Evolutionary conservation across 2,797 vertebrate genomes (phyloP).

Genomic region (Phoebastria nigripes): DNA sequence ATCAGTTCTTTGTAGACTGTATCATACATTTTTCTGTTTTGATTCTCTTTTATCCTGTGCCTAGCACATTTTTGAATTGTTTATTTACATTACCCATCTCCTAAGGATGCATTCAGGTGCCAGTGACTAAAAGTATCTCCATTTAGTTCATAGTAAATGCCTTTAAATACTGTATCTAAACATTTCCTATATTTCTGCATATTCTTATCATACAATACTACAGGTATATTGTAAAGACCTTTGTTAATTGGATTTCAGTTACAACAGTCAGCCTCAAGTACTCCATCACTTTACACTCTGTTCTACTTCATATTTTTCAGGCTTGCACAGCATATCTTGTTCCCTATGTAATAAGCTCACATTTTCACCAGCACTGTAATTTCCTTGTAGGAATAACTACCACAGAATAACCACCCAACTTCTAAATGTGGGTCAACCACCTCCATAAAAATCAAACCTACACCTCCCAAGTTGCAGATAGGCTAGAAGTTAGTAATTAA

Average conservation of each 20-base stretch:
- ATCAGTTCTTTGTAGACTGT: background rate
- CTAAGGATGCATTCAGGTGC: background rate
- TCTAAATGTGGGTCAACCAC: background rate
- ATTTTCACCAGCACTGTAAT: background rate
- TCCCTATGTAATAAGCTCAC: background rate
- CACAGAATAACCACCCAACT: background rate
- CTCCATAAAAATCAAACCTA: background rate
- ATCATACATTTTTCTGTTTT: background rate
- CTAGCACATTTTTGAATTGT: background rate
- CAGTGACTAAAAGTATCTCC: background rate
- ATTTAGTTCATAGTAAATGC: background rate
- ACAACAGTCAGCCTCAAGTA: background rate
- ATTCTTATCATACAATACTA: background rate
- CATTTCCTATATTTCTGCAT: background rate
- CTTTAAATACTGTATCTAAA: background rate
- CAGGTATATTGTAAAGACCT: background rate
- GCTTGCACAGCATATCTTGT: background rate
- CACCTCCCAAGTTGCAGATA: background rate
- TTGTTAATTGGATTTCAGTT: background rate
- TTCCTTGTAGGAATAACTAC: background rate
- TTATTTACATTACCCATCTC: background rate
- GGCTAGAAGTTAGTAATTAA: background rate
- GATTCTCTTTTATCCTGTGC: background rate
- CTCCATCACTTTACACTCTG: background rate
- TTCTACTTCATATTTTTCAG: background rate